Conservation (phyloP, 2,888 invertebrate genomes). For the Drosophila gaucha region DNA sequence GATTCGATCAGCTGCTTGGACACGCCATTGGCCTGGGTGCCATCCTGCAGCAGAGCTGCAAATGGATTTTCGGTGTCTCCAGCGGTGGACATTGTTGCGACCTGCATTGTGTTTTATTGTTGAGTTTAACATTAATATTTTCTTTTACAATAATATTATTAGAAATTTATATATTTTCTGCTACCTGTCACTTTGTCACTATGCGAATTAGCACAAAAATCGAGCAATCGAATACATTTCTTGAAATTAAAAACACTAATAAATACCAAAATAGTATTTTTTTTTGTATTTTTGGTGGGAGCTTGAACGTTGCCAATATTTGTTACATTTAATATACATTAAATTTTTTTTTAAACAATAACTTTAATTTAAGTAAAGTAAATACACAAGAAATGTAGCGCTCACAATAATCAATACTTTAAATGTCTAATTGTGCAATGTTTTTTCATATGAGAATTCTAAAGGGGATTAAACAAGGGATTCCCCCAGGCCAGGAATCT, state of each 20-base stretch:
- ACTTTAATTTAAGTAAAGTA: no score
- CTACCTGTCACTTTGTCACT: constrained; percentile 60
- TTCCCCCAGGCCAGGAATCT: no score
- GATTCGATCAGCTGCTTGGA: constrained; percentile 87
- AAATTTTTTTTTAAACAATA: no score
- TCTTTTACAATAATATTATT: not conserved
- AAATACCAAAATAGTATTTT: constrained; percentile 4
- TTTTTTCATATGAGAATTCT: no score
- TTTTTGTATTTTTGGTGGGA: not conserved
- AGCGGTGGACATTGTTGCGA: constrained; percentile 66
- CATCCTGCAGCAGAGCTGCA: constrained; percentile 71
- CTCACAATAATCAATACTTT: no score
- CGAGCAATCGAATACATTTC: constrained; percentile 19
- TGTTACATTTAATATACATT: not conserved
- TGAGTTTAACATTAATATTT: constrained; percentile 1
- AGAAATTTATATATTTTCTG: constrained; percentile 31
- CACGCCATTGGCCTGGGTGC: constrained; percentile 56
- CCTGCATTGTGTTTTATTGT: constrained; percentile 21
- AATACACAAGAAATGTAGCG: no score
- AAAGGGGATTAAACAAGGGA: no score
- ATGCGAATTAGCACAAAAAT: constrained; percentile 16
- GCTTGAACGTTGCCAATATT: no score
- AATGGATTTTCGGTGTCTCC: constrained; percentile 74
- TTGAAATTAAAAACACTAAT: constrained; percentile 11
- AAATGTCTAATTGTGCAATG: no score